A percentile compares a stretch with the other conserved stretches of the same genome.
These are phyloP conservation scores for Congeria kusceri DNA, from an alignment of 2,888 invertebrate species.

Conservation along the genomic window DNA sequence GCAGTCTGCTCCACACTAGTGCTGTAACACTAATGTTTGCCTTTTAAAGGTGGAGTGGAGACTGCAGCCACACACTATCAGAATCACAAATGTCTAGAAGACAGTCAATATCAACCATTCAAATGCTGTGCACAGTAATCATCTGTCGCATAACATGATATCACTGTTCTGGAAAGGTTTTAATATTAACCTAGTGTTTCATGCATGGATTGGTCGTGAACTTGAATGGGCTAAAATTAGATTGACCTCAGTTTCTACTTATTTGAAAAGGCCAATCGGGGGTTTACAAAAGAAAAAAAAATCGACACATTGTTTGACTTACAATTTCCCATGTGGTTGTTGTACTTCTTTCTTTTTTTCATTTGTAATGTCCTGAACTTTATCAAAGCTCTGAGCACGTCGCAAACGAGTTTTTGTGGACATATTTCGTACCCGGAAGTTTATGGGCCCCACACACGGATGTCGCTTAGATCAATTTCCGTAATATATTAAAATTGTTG, in stretches of 20 bases:
- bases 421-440: slow-evolving; percentile 21
- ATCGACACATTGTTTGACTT: slow-evolving; percentile 49
- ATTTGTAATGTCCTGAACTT: slow-evolving; percentile 67
- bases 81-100: too few relatives aligned
- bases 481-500: too few relatives aligned
- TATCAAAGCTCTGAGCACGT: slow-evolving; percentile 69
- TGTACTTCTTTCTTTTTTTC: slow-evolving; percentile 66
- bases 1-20: too few relatives aligned
- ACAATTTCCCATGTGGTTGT: slow-evolving; percentile 73
- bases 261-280: background rate
- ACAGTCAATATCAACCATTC: too few relatives aligned
- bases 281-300: background rate
- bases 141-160: too few relatives aligned
- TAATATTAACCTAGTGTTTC: slow-evolving; percentile 23
- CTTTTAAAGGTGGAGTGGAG: too few relatives aligned
- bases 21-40: too few relatives aligned
- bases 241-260: background rate
- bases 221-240: slow-evolving; percentile 20
- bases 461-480: background rate
- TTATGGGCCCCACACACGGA: background rate
- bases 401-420: slow-evolving; percentile 68
- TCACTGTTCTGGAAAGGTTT: background rate
- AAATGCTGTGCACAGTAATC: too few relatives aligned
- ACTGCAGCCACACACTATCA: too few relatives aligned
- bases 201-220: slow-evolving; percentile 57